Evolutionary conservation across 2,797 vertebrate species (phyloP).

Genomic region (Lepidocolaptes lacrymiger): DNA sequence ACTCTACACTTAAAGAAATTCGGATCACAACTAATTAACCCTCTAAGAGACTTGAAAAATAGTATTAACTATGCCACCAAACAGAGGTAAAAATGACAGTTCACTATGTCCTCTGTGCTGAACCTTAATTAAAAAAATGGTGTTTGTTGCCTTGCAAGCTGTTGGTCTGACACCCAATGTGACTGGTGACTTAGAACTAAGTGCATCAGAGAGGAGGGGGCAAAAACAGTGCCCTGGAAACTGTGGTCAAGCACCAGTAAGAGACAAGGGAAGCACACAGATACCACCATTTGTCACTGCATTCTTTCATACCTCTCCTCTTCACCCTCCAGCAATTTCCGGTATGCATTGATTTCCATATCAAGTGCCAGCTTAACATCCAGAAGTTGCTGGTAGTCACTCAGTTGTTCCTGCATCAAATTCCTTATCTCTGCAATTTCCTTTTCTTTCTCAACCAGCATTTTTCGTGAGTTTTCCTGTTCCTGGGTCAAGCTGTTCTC

Average conservation of each 20-base stretch:
- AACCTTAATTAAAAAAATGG: background rate
- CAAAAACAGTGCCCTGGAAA: background rate
- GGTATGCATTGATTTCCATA: constrained; percentile 92
- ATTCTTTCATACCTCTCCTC: constrained; percentile 85
- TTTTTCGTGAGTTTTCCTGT: constrained; percentile 78
- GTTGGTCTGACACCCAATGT: background rate
- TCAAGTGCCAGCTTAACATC: constrained; percentile 93
- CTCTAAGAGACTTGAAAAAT: background rate
- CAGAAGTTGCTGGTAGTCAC: constrained; percentile 88
- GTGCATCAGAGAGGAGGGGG: background rate
- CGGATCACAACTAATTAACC: background rate
- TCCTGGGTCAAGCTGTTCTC: constrained; percentile 84
- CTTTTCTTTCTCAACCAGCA: constrained; percentile 83
- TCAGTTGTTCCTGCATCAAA: constrained; percentile 88
- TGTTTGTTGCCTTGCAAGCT: background rate
- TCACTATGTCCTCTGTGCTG: background rate
- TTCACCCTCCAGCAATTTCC: constrained; percentile 91
- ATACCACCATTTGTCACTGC: background rate
- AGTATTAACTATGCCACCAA: background rate
- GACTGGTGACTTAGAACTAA: background rate
- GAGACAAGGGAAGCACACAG: background rate
- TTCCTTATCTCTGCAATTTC: constrained; percentile 82
- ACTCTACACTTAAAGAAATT: background rate
- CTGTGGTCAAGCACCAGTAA: background rate
- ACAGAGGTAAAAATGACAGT: background rate